Percentiles rank a stretch among this genome's conserved stretches.
phyloP scores from a whole-genome alignment of 2,888 invertebrate species.

The Phyto melanocephala region DNA sequence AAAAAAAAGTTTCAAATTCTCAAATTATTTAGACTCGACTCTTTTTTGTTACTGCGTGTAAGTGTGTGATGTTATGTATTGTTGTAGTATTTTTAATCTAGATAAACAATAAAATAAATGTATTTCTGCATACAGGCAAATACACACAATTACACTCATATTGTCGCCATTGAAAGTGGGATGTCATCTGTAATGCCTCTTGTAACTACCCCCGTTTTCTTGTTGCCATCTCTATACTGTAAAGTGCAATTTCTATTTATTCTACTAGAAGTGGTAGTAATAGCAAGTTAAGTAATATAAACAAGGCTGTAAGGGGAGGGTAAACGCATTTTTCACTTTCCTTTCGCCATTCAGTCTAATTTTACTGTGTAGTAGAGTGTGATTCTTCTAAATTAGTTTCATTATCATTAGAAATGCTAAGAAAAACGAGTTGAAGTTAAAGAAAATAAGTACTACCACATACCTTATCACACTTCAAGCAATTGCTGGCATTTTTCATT shows the following conservation, averaged over 20 bases:
- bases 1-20: constrained; percentile 28
- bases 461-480: constrained; percentile 67
- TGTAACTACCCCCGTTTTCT: constrained; percentile 5
- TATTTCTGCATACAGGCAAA: constrained; percentile 10
- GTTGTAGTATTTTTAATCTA: constrained; percentile 48
- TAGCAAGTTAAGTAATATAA: background rate
- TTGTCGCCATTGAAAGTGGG: constrained; percentile 13
- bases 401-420: constrained; percentile 70
- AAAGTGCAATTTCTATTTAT: background rate
- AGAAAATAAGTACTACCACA: constrained; percentile 45
- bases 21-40: constrained; percentile 35
- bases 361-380: constrained; percentile 29
- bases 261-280: constrained; percentile 8
- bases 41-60: background rate
- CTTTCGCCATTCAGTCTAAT: background rate
- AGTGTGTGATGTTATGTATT: background rate
- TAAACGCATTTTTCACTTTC: background rate
- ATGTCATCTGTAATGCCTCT: constrained; percentile 27
- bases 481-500: constrained; percentile 63
- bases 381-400: constrained; percentile 70
- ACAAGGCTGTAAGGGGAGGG: background rate
- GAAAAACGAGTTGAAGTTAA: constrained; percentile 62
- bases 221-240: background rate
- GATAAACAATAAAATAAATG: constrained; percentile 48
- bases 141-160: background rate